Base-by-base conservation (phyloP, 1,140 invertebrate species). In the Asobara japonica region DNA sequence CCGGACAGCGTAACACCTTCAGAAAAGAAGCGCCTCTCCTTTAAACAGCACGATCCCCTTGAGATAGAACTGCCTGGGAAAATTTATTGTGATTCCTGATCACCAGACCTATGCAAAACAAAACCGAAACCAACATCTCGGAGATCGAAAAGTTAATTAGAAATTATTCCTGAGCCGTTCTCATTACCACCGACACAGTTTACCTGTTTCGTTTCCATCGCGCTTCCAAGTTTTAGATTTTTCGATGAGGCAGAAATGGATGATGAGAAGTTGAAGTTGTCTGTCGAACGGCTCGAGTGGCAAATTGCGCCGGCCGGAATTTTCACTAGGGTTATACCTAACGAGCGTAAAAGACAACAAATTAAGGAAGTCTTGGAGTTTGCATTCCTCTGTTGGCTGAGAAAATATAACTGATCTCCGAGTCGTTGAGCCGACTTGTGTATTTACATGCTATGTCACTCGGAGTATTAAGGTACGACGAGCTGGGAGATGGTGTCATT, bases 331-430 rank as follows among this genome's bases (percentile, higher is more conserved):
- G 27, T 60, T 60, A 60, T 60, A 27, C 25, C 51, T 60, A 60
- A 60, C 51, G 51, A 60, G 51, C 51, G 27, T 60, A 13, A 60
- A 29, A 60, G 51, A 60, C 51, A 60, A 60, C 51, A 60, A 60
- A 60, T 60, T 60, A 60, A 27, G 22, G 51, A 60, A 60, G 27
- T 8, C 20, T 22, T 10, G 22, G 27, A 60, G 51, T 45, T 45
- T 45, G 41, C 51, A 27, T 56, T 56, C 25, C 51, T 27, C 41
- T 45, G 31, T 33, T 33, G 41, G 41, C 18, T 45, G 41, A 16
- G 41, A 45, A 45, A 45, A 45, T 45, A 45, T 45, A 5, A 11
- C 41, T 56, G 51, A 56, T 30, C 60, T 62, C 60, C 4, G 29
- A 31, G 29, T 62, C n/a, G 60, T 62, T 62, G 60, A 29, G 60